Evolutionary conservation across 2,888 invertebrate genomes (phyloP).

Genomic region (Mythimna pallens): DNA sequence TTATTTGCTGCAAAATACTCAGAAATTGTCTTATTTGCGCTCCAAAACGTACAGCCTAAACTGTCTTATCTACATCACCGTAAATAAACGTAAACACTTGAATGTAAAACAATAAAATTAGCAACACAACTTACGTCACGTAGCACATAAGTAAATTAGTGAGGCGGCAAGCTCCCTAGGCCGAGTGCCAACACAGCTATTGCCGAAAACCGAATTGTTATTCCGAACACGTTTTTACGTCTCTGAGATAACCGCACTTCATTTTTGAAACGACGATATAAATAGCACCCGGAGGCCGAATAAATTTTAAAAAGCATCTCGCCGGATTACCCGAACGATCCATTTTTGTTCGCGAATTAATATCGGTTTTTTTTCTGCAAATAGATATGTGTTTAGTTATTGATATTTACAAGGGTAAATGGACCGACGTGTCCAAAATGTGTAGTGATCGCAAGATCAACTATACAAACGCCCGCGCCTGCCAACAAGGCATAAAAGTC

Average conservation of each 20-base stretch:
- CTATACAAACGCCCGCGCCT: too few species aligned
- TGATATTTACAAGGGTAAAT: too few species aligned
- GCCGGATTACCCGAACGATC: conserved; percentile 64
- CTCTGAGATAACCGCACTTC: conserved; percentile 88
- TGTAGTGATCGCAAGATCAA: too few species aligned
- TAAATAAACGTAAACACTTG: conserved; percentile 47
- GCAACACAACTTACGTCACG: conserved; percentile 59
- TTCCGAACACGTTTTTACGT: conserved; percentile 86
- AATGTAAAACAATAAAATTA: conserved; percentile 62
- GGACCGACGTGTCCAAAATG: too few species aligned
- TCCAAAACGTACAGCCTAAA: conserved; percentile 36
- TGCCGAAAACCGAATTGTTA: conserved; percentile 75
- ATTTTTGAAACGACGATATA: conserved; percentile 89
- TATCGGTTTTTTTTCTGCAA: conserved; percentile 56
- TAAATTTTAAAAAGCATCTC: conserved; percentile 88
- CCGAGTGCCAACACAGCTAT: conserved; percentile 60
- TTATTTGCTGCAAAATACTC: conserved; percentile 16
- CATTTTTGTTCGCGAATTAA: conserved; percentile 69
- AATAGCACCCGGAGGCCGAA: conserved; percentile 87
- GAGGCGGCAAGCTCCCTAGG: conserved; percentile 52
- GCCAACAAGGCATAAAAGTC: too few species aligned
- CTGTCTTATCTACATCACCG: conserved; percentile 46
- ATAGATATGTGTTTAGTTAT: conserved; percentile 55
- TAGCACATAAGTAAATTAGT: conserved; percentile 64
- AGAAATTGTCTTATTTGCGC: conserved; percentile 30